Base-by-base conservation (phyloP, 1,140 invertebrate species). In the Brachionus asplanchnoidis region DNA sequence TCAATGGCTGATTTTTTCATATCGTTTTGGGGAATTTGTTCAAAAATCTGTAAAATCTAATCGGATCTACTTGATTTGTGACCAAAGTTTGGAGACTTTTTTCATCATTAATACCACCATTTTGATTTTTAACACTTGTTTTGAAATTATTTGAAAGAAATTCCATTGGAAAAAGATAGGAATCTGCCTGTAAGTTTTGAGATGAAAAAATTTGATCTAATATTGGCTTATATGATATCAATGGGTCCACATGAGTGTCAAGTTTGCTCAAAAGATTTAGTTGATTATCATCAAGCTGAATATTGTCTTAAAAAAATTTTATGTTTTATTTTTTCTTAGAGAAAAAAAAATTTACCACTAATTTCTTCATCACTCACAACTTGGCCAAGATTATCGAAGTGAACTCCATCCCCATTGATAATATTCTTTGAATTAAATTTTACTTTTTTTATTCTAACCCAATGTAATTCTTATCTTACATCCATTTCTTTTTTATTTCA, bases 401-500 rank as follows among this genome's bases (percentile, higher is more conserved):
- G 42, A n/a, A 77, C 26, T 12, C 73, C 73, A n/a, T 77, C 73
- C 5, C 12, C 9, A 26, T 28, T 77, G 2, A 77, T 77, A 26
- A 77, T 77, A 14, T 46, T 77, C 40, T 73, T 73, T 42, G 6
- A 46, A 46, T 8, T 3, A 46, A 46, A 46, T 46, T 46, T 3
- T 14, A 11, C 44, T 46, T 46, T 46, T n/a, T 36, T 36, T 6
- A 1, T 5, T 36, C 0, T 5, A 36, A 36, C 32, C 32, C 0
- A 36, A 36, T 14, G 14, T 46, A 14, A 46, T 46, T 46, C 44
- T n/a, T 46, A 46, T 46, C 53, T 60, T 73, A 73, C 68, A 17
- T 77, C 73, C 42, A 77, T 26, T 77, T 50, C 44, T 50, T 50
- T 46, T 28, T 77, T 77, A 28, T 77, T n/a, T 77, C 73, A 5